Base-by-base conservation (phyloP, 2,797 vertebrate species). In the Chlorospingus semifuscus region DNA sequence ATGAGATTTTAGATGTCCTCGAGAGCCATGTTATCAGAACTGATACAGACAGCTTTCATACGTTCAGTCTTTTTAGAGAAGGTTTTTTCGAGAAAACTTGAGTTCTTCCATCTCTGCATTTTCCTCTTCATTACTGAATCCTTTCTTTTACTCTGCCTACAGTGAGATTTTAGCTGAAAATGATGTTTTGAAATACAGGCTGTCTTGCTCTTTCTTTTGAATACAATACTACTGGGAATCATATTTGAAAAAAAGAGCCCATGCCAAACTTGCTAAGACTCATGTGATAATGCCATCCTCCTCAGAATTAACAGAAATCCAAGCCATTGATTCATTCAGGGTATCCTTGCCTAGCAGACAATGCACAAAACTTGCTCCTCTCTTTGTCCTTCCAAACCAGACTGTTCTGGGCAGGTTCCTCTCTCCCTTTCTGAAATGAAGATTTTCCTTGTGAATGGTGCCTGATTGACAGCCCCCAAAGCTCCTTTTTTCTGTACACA, bases 121-220 rank as follows among this genome's bases (percentile, higher is more conserved):
- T 94, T 87, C 11, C 16, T 91, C 37, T 92, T 87, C 42, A 29
- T 84, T 59, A 39, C 47, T 78, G 18, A 86, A 49, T 91, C 47
- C 91, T 93, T 49, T 72, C 50, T 88, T 80, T 91, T 71, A 61
- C 75, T 56, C 41, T 82, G 44, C 44, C 26, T 63, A 69, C 72
- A 70, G n/a, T 53, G n/a, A 93, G 90, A 93, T 84, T 82, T 49
- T 55, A 91, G 37, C 83, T 94, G 89, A 79, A 95, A 92, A 83
- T 15, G 4, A 11, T 49, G 56, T 89, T 97, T 89, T 94, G 57
- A 94, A 84, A 91, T 76, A 68, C 7, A 71, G 15, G 15, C 42
- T 72, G 57, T 74, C 56, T 87, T 82, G 26, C 36, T 93, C 22
- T 83, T 89, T 87, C 50, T 72, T 92, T 84, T 76, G 30, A 92